Evolutionary conservation across 2,888 invertebrate genomes (phyloP).

Genomic region (Byasa hedistus): DNA sequence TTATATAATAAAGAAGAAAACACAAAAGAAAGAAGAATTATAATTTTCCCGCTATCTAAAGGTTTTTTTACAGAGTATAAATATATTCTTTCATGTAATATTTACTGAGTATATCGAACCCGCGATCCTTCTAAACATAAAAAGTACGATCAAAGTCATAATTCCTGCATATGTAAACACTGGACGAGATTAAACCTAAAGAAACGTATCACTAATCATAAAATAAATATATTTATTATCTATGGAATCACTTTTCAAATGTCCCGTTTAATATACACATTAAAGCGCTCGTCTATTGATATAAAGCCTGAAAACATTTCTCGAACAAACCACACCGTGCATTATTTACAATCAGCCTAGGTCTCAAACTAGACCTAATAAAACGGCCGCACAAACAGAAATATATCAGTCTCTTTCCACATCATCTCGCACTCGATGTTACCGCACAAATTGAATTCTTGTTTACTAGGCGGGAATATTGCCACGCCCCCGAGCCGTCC

Average conservation of each 20-base stretch:
- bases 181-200: too few species aligned
- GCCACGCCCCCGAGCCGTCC: constrained; percentile 57
- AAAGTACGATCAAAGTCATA: too few species aligned
- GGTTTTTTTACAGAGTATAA: too few species aligned
- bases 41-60: too few species aligned
- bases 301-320: constrained; percentile 13
- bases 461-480: constrained; percentile 55
- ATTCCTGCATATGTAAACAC: too few species aligned
- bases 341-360: constrained; percentile 25
- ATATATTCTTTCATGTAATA: too few species aligned
- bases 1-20: too few species aligned
- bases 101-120: too few species aligned
- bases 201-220: too few species aligned
- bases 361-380: constrained; percentile 26
- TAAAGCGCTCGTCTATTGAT: constrained; percentile 1
- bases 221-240: neutral
- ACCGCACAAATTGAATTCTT: constrained; percentile 30
- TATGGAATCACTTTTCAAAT: too few species aligned
- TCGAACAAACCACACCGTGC: constrained; percentile 14
- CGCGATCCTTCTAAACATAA: too few species aligned
- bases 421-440: neutral
- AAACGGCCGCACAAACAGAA: constrained; percentile 9
- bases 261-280: neutral
- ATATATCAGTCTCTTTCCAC: constrained; percentile 10
- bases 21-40: too few species aligned